These are phyloP conservation scores for Acheta domesticus DNA, from an alignment of 2,888 invertebrate species.

Conservation along the genomic window DNA sequence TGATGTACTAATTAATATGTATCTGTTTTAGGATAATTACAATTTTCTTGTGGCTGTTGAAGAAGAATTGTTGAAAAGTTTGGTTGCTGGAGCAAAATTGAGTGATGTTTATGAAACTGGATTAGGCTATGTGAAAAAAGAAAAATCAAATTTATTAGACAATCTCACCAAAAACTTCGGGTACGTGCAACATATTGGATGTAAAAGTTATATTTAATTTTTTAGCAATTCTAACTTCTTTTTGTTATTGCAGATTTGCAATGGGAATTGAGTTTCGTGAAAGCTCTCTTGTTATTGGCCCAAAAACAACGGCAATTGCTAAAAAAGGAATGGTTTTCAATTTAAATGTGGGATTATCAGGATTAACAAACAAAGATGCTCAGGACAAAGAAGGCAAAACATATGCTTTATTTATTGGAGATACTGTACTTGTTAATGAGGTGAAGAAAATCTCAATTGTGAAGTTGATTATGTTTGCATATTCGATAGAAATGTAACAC, in stretches of 20 bases:
- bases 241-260: slow-evolving; percentile 63
- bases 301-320: slow-evolving; percentile 75
- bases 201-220: background rate
- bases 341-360: slow-evolving; percentile 86
- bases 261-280: slow-evolving; percentile 99
- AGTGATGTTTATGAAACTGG: slow-evolving; percentile 85
- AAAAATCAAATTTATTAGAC: slow-evolving; percentile 79
- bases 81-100: slow-evolving; percentile 78
- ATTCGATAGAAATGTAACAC: background rate
- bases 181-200: slow-evolving; percentile 43
- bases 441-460: slow-evolving; percentile 45
- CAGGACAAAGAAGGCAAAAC: slow-evolving; percentile 82
- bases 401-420: slow-evolving; percentile 93
- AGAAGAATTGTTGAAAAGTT: slow-evolving; percentile 81
- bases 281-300: slow-evolving; percentile 84
- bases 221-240: too few species aligned
- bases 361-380: slow-evolving; percentile 76
- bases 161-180: slow-evolving; percentile 94
- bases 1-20: background rate
- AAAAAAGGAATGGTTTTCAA: slow-evolving; percentile 97
- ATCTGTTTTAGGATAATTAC: slow-evolving; percentile 72
- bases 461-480: background rate
- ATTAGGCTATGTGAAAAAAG: slow-evolving; percentile 75
- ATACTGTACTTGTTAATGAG: slow-evolving; percentile 93
- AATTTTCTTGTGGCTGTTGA: slow-evolving; percentile 85